Evolutionary conservation across 2,797 vertebrate genomes (phyloP), one percentile per base, ranked within the genome.

Genomic region (Otolemur crassicaudatus): DNA sequence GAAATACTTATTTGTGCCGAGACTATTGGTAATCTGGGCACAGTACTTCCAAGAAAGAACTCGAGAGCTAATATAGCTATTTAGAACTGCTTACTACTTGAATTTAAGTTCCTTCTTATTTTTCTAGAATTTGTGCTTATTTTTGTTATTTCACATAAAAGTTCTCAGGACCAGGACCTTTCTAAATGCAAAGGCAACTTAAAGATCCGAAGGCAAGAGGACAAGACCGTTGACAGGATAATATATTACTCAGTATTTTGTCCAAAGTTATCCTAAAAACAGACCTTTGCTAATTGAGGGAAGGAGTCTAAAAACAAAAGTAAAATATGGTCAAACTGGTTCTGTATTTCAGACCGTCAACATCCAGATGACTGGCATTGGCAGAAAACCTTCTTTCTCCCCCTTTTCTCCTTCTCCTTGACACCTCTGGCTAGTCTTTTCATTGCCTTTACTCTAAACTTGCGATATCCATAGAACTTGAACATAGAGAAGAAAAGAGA

Each of bases 221-320:
- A 91, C 19, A 80, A 58, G 46, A 72, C 25, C 75, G 37, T 60
- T 87, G 63, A 23, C n/a, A 91, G 46, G 27, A 53, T 58, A 89
- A 87, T 22, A 6, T 87, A 86, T 25, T 82, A 60, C 84, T 93
- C 49, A 84, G n/a, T 83, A 96, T 84, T 80, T 60, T 90, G 29
- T 75, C 91, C 87, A 84, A 65, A 93, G 90, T 94, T 87, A 65
- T 93, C 89, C 91, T 31, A 25, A 90, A 96, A 94, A 91, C 22
- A 92, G 73, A 20, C 46, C n/a, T 61, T 65, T 70, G 8, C 3
- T 90, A 91, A 94, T 5, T 73, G 25, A 37, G 23, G 27, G 31
- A 58, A 53, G 10, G 25, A 58, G 23, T 61, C 29, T 37, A 87
- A 4, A 79, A 76, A 37, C n/a, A 96, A 77, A 91, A 87, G 34